Base-by-base conservation (phyloP, 2,797 vertebrate genomes). In the Leucoraja ocellata region DNA sequence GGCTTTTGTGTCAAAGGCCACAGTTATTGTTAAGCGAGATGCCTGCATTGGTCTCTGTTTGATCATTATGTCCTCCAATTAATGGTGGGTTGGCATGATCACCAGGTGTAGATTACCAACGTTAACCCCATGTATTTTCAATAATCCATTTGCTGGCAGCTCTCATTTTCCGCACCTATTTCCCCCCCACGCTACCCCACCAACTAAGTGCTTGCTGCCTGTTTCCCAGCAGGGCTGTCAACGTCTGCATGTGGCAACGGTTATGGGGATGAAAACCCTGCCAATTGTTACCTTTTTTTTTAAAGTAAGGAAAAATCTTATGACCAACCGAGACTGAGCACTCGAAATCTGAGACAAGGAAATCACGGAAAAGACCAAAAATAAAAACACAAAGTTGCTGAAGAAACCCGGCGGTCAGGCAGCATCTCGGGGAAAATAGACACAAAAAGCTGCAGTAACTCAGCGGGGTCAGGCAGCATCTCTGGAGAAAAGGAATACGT, bases 1-100 rank as follows among this genome's bases (percentile, higher is more conserved):
- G 65, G 90, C 90, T 71, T 74, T 91, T 91, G 28, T 91, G 90
- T 91, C 68, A 91, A 91, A 91, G 90, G 90, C 90, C 68, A 91
- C 65, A 91, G 74, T 74, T 74, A 91, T 91, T 74, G 90, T 91
- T 71, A 39, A 91, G 68, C 46, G 23, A 92, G 90, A 92, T 74
- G 46, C 4, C 71, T 92, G 36, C 39, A 74, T 76, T 74, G 90
- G 90, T 92, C 90, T 92, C 68, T 74, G 36, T 71, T 46, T 91
- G 90, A 54, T 92, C 46, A 76, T 92, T 74, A 92, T 76, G 71
- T 76, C 13, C 90, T 92, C 25, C 90, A 92, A 46, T 92, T 73
- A 92, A 92, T 92, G 90, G n/a, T 76, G 25, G 86, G 5, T 28
- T 76, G 21, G 68, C 13, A 13, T 21, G 39, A 76, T 28, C 76